Percentiles rank a stretch among this genome's conserved stretches.
Evolutionary conservation across 2,797 vertebrate species (phyloP).

Genomic region (Melanotaenia trifasciata): DNA sequence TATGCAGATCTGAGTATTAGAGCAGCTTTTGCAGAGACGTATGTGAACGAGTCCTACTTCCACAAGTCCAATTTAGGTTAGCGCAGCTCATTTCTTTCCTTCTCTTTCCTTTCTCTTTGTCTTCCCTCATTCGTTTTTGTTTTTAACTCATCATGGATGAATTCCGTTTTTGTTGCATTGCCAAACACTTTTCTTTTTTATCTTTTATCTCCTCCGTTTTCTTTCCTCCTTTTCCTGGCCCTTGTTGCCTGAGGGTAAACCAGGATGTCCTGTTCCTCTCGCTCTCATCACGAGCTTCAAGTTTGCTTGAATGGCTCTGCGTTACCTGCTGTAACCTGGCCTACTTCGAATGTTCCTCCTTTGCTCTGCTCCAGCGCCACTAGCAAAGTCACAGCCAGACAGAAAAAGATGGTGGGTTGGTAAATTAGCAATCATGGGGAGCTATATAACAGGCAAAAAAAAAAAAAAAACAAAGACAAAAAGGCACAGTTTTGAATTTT

Average conservation of each 20-base stretch:
- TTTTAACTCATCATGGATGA: neutral
- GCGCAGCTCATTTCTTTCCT: constrained; percentile 10
- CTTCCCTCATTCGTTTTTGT: neutral
- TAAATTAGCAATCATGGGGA: constrained; percentile 43
- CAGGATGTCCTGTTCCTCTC: constrained; percentile 63
- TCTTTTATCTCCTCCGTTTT: neutral
- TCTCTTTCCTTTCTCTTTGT: neutral
- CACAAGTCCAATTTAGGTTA: constrained; percentile 21
- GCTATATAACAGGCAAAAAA: constrained; percentile 4
- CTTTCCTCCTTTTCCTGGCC: constrained; percentile 1
- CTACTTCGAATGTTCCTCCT: constrained; percentile 68
- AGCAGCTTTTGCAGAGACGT: constrained; percentile 7
- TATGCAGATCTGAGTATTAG: constrained; percentile 25
- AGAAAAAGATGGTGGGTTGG: constrained; percentile 44
- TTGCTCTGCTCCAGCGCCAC: constrained; percentile 56
- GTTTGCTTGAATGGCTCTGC: constrained; percentile 64
- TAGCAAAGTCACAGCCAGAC: constrained; percentile 69
- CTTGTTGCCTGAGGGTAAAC: constrained; percentile 47
- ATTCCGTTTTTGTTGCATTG: constrained; percentile 14
- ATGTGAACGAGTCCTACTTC: neutral
- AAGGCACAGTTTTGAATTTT: constrained; percentile 10
- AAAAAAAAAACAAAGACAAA: constrained; percentile 11
- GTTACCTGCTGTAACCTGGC: constrained; percentile 77
- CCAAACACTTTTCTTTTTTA: neutral
- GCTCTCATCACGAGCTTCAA: constrained; percentile 47